Conservation (phyloP, 2,113 vertebrate genomes). For the Upupa epops region DNA sequence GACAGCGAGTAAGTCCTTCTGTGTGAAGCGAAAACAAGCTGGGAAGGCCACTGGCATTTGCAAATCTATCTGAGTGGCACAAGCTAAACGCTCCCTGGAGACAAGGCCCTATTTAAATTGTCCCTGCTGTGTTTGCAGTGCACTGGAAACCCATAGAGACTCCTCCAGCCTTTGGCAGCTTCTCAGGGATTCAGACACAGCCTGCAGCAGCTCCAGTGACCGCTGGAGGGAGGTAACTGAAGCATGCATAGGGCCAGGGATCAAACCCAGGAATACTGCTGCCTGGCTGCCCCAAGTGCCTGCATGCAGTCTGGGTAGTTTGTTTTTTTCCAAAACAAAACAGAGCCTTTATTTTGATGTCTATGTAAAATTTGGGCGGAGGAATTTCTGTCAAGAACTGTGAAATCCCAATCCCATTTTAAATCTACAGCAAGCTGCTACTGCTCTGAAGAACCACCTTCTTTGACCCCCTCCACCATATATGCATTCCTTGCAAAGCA, state of each 20-base stretch:
- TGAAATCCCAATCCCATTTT: too few species aligned
- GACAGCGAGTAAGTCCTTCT: neutral
- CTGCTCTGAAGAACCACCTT: neutral
- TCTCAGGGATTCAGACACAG: neutral
- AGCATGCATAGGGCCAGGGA: neutral
- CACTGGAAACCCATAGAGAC: fast-evolving
- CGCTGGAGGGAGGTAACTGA: conserved; percentile 34
- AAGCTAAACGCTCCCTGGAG: too few species aligned
- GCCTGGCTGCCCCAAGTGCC: fast-evolving
- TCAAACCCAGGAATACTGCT: too few species aligned
- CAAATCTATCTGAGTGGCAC: too few species aligned
- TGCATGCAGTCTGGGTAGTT: neutral
- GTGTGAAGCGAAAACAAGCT: neutral
- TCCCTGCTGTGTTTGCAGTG: neutral
- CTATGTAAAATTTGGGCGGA: too few species aligned
- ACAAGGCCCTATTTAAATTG: fast-evolving
- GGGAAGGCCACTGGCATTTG: neutral
- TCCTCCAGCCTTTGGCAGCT: neutral
- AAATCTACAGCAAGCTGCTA: too few species aligned
- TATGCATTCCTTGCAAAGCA: fast-evolving
- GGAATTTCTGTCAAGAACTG: too few species aligned
- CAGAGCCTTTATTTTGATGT: neutral
- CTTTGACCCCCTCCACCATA: neutral
- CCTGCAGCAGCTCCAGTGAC: neutral
- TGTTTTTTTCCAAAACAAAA: neutral